Base-by-base conservation (phyloP, 92 coral and sea anemone genomes). In the Pocillopora meandrina region DNA sequence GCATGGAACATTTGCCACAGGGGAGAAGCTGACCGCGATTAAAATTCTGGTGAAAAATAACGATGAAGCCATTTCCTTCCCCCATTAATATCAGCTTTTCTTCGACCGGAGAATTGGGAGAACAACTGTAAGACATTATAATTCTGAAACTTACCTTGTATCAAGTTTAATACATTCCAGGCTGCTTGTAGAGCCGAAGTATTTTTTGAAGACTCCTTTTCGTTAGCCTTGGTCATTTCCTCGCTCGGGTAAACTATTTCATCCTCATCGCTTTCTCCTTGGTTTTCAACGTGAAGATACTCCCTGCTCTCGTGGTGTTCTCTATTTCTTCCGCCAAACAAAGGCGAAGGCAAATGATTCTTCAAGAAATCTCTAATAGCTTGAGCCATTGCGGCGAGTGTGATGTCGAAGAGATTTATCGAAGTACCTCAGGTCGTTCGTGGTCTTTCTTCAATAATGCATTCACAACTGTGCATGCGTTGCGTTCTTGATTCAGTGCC, bases 101-200 rank as follows among this genome's bases (percentile, higher is more conserved):
- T 42, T 42, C 52, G 52, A 42, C 52, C 52, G 4, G 5, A 42
- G 52, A 42, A 42, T 42, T 42, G 8, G 52, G 12, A 9, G 12
- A 20, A 23, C 14, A 1, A 16, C 11, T 7, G 33, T 21, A 76
- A 56, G 56, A 18, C 16, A 13, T 5, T 56, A 12, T 52, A 3
- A 11, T 67, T n/a, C 59, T 34, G 62, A 15, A 1, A 75, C 73
- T 52, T 85, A 97, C 99, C 99, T 93, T 92, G 98, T 79, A 97
- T 97, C 21, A 97, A 83, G 75, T 97, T 97, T 14, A 95, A 82
- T 61, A 97, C 92, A 68, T 97, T 97, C 99, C 99, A 97, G 1
- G 98, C 93, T 42, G 99, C 98, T 83, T 97, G 99, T 61, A 97
- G 67, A 35, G 92, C 93, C 15, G 99, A 92, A 0, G 99, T 92